These are phyloP conservation scores for Dryobates pubescens DNA, from an alignment of 2,797 vertebrate species.

Conservation along the genomic window DNA sequence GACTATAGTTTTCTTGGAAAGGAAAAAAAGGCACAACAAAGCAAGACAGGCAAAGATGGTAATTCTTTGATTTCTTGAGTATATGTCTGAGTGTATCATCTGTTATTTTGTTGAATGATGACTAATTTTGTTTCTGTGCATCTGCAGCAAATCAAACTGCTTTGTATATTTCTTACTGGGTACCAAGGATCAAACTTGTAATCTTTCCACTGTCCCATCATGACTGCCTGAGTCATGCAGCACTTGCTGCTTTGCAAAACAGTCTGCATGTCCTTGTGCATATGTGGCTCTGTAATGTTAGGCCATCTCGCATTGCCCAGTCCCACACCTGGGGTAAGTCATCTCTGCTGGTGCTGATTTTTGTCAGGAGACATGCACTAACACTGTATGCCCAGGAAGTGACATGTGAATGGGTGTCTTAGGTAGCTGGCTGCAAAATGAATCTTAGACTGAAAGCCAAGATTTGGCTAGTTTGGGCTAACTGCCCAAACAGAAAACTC, in stretches of 20 bases:
- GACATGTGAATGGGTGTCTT: background rate
- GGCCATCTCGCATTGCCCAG: too few species aligned
- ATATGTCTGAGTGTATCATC: background rate
- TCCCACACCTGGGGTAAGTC: background rate
- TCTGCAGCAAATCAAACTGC: background rate
- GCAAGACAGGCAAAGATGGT: background rate
- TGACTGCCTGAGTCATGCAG: background rate
- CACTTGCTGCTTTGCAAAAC: background rate
- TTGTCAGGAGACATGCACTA: too few species aligned
- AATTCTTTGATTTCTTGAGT: background rate
- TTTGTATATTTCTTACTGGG: background rate
- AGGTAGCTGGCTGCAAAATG: background rate
- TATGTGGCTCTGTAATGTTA: accelerated
- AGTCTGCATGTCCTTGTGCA: accelerated
- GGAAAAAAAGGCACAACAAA: background rate
- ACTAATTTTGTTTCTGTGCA: background rate
- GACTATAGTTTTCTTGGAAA: background rate
- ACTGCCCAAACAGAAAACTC: too few species aligned
- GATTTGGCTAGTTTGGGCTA: background rate
- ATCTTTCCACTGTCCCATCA: background rate
- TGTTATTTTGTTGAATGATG: background rate
- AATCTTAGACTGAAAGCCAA: background rate
- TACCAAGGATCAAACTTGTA: background rate
- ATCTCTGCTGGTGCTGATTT: background rate
- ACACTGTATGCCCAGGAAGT: accelerated